Conservation (phyloP, 2,113 vertebrate genomes). For the Probosciger aterrimus region DNA sequence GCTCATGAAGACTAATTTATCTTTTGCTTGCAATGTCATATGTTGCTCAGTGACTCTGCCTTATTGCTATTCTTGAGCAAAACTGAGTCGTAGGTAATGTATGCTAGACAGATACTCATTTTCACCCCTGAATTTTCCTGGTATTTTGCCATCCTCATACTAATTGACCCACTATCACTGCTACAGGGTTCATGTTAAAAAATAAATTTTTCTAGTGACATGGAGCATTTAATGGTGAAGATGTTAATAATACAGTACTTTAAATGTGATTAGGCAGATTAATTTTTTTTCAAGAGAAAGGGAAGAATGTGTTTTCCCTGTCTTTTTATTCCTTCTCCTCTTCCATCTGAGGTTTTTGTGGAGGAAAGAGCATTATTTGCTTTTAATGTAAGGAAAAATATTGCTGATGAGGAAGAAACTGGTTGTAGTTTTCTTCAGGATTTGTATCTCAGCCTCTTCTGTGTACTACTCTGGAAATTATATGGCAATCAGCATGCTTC, state of each 20-base stretch:
- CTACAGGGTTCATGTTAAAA: background rate
- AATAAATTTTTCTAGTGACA: conserved; percentile 1
- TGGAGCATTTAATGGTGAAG: background rate
- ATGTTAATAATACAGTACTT: conserved; percentile 2
- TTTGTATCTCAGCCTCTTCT: background rate
- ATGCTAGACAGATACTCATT: conserved; percentile 8
- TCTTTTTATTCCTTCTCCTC: background rate
- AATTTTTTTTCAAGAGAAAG: background rate
- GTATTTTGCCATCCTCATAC: conserved; percentile 9
- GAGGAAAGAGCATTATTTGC: background rate
- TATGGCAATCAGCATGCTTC: background rate
- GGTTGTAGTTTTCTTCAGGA: background rate
- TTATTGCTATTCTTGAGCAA: conserved; percentile 35
- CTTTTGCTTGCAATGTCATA: conserved; percentile 25
- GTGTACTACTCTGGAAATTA: background rate
- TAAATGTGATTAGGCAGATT: background rate
- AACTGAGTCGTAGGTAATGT: conserved; percentile 8
- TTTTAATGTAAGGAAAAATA: background rate
- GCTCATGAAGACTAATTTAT: conserved; percentile 6
- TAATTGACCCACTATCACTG: background rate
- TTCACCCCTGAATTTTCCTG: conserved; percentile 20
- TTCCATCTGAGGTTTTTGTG: background rate
- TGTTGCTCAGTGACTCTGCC: conserved; percentile 10
- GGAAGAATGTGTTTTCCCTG: background rate
- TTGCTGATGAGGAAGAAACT: background rate